Percentiles rank a stretch among this genome's conserved stretches.
phyloP scores from a whole-genome alignment of 1,140 invertebrate species.

The Magallana ariakensis region DNA sequence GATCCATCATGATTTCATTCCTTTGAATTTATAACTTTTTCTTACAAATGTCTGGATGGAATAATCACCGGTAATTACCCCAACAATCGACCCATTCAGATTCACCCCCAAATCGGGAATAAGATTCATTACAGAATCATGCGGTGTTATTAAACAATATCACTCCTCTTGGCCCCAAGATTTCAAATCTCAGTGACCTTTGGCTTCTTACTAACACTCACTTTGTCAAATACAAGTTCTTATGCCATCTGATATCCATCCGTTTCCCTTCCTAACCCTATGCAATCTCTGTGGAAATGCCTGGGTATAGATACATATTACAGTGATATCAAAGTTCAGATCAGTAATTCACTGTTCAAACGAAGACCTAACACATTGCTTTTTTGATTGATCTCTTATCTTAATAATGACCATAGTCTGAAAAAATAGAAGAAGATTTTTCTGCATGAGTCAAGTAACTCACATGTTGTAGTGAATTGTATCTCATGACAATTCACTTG shows the following conservation, averaged over 20 bases:
- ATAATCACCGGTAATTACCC: constrained; percentile 22
- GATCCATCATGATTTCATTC: constrained; percentile 27
- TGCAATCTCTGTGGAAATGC: not conserved
- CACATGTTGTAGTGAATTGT: not conserved
- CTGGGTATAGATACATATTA: constrained; percentile 15
- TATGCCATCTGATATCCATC: not conserved
- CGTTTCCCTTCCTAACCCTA: not conserved
- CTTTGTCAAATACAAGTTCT: constrained; percentile 27
- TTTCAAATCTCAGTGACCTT: constrained; percentile 21
- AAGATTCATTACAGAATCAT: constrained; percentile 36
- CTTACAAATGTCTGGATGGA: constrained; percentile 23
- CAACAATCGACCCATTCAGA: constrained; percentile 26
- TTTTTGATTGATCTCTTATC: constrained; percentile 26
- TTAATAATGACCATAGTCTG: constrained; percentile 10
- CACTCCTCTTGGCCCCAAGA: constrained; percentile 24
- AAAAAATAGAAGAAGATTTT: constrained; percentile 1
- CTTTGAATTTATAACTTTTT: constrained; percentile 36
- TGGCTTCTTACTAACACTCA: constrained; percentile 3
- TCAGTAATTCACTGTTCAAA: constrained; percentile 24
- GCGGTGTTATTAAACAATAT: constrained; percentile 34
- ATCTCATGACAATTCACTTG: not conserved
- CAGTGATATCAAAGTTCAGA: not conserved
- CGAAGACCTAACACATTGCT: constrained; percentile 33
- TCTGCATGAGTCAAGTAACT: constrained; percentile 26
- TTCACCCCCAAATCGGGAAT: constrained; percentile 10